phyloP scores from a whole-genome alignment of 2,797 vertebrate species.

The Urocyon cinereoargenteus region DNA sequence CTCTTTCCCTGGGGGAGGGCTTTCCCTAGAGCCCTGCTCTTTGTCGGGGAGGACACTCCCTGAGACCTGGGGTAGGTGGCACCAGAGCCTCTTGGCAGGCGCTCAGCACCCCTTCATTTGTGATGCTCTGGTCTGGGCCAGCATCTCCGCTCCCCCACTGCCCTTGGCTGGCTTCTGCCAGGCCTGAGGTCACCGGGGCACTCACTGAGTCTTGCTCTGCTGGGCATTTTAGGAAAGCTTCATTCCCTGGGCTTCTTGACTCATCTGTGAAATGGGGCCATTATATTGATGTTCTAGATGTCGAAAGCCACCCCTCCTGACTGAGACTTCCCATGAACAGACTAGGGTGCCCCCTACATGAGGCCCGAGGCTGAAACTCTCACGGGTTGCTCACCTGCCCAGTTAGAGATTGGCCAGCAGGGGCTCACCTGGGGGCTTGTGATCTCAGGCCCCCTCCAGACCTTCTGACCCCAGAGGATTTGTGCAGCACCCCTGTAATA shows the following conservation, averaged over 20 bases:
- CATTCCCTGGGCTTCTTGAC: no score
- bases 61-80: no score
- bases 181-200: background rate
- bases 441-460: accelerated
- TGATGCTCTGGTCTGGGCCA: background rate
- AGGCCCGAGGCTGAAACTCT: accelerated
- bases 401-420: no score
- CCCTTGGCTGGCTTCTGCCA: accelerated
- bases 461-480: background rate
- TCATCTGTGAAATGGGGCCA: background rate
- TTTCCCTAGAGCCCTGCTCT: background rate
- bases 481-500: accelerated
- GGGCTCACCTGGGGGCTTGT: accelerated
- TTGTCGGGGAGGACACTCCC: background rate
- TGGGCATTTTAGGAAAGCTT: background rate
- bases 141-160: accelerated
- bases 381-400: background rate
- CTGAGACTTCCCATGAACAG: background rate
- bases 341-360: accelerated
- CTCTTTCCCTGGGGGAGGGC: accelerated
- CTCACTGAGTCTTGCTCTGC: background rate
- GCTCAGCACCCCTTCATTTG: accelerated
- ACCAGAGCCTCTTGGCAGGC: background rate
- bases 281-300: accelerated
- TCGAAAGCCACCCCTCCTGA: accelerated